phyloP scores from a whole-genome alignment of 2,888 invertebrate genomes.

The Tenthredo livida region DNA sequence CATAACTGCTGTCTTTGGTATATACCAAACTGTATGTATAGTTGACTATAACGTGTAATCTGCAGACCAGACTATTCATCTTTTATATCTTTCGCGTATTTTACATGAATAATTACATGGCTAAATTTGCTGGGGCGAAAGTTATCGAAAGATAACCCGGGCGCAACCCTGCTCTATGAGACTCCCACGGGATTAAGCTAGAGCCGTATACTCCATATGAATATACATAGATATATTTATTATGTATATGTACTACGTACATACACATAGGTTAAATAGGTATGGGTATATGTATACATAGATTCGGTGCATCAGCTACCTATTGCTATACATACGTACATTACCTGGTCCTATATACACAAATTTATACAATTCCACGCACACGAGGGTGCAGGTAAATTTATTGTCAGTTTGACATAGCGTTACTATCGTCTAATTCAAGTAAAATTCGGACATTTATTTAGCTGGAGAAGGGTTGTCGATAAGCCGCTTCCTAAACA shows the following conservation, averaged over 20 bases:
- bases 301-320: not conserved
- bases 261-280: no score
- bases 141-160: conserved; percentile 11
- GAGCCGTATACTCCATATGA: not conserved
- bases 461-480: conserved; percentile 59
- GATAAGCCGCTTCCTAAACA: conserved; percentile 62
- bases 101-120: not conserved
- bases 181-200: conserved; percentile 22
- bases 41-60: no score
- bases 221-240: not conserved
- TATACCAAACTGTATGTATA: no score
- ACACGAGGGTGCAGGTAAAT: conserved; percentile 54
- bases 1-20: no score
- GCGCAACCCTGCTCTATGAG: not conserved
- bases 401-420: conserved; percentile 61
- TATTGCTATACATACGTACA: not conserved
- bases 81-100: not conserved
- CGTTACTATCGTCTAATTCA: conserved; percentile 24
- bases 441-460: conserved; percentile 60
- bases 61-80: not conserved
- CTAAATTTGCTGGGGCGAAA: not conserved
- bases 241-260: not conserved
- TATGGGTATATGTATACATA: no score
- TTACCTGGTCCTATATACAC: no score
- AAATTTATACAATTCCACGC: not conserved